Evolutionary conservation across 2,888 invertebrate species (phyloP), one percentile per base, ranked within the genome.

Genomic region (Drosophila formosana): DNA sequence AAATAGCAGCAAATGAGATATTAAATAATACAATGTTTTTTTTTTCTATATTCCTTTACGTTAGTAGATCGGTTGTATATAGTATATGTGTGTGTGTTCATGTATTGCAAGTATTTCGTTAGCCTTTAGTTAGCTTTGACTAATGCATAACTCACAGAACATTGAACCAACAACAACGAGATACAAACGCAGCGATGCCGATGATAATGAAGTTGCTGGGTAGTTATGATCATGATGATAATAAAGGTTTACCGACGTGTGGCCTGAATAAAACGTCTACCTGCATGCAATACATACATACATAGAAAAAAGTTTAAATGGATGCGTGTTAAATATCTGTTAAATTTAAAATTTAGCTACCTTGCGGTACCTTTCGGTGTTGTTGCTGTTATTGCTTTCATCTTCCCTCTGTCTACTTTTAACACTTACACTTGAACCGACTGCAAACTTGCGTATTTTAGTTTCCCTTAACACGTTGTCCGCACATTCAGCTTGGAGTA

Each of bases 91-190:
- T 37, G 37, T 37, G 4, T 5, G n/a, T 11, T 18, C 18, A 18
- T 18, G 18, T 18, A 18, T 18, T 37, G n/a, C n/a, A 56, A 57
- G 52, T 51, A 60, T 45, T 53, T 66, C 66, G 61, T 80, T 61
- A 68, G 64, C 67, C 66, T 70, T 82, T 72, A 58, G 78, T 78
- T 85, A 58, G 78, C 72, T 75, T 64, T 68, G 79, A 70, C 73
- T 86, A 81, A 83, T 83, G 86, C 86, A 83, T 78, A 79, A 78
- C 76, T 71, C 80, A 80, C 55, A 80, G 81, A 86, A 84, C 86
- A 86, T 86, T 84, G 86, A 84, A 83, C 81, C 81, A 69, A 66
- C 72, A 73, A 75, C 81, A 77, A 83, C 81, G 64, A 69, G 83
- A 80, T 85, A 76, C 78, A 78, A 76, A 75, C 75, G 80, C 72